phyloP scores from a whole-genome alignment of 2,113 vertebrate species.

The Diglossa brunneiventris region DNA sequence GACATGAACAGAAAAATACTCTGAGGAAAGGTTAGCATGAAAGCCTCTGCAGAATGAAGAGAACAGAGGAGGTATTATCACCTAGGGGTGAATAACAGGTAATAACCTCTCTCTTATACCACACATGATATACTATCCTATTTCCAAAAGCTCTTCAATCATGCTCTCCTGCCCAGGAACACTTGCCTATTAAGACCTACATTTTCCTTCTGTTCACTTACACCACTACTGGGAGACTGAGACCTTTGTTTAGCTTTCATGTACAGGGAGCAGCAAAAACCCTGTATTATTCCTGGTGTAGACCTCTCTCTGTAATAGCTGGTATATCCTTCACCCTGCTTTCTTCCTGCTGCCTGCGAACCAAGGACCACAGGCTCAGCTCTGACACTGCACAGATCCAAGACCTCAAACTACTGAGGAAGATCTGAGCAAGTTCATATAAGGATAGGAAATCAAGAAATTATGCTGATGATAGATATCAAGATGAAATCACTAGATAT shows the following conservation, averaged over 20 bases:
- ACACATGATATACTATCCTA: neutral
- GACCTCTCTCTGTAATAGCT: neutral
- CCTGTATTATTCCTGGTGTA: neutral
- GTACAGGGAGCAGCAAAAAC: neutral
- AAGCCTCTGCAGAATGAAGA: neutral
- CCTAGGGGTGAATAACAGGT: neutral
- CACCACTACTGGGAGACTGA: neutral
- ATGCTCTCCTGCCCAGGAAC: neutral
- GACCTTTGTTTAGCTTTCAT: neutral
- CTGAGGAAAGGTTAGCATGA: rapidly evolving
- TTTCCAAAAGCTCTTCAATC: neutral
- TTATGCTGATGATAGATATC: neutral
- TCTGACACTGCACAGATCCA: neutral
- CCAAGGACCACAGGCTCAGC: neutral
- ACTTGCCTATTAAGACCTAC: neutral
- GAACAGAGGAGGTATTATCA: neutral
- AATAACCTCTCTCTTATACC: neutral
- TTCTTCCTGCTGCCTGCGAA: neutral
- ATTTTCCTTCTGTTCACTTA: neutral
- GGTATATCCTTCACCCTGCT: too few relatives aligned
- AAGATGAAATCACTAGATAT: neutral
- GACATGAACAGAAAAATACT: neutral
- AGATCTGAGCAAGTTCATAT: neutral
- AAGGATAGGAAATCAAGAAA: neutral
- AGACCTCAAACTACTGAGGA: neutral